These are phyloP conservation scores for Simalia tracyae DNA, from an alignment of 2,797 vertebrate species.

Conservation along the genomic window DNA sequence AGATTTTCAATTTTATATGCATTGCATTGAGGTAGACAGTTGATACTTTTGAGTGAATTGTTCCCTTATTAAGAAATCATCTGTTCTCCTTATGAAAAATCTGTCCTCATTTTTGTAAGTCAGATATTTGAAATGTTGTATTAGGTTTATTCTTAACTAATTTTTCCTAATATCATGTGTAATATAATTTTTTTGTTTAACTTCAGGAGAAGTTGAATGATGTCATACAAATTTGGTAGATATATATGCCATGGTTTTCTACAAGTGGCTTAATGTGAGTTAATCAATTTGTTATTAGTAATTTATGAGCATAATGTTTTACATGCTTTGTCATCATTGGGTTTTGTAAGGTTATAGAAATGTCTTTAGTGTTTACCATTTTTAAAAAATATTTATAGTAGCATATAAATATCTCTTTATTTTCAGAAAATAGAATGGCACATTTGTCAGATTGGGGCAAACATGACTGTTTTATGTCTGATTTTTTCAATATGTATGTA, in stretches of 20 bases:
- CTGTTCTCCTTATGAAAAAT: not conserved
- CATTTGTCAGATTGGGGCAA: not conserved
- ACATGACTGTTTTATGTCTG: not conserved
- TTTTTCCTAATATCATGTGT: not conserved
- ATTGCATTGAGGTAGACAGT: not conserved
- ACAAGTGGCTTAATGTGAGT: conserved; percentile 27
- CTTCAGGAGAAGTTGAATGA: conserved; percentile 51
- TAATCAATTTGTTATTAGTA: conserved; percentile 1
- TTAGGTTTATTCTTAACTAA: not conserved
- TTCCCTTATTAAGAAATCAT: not conserved
- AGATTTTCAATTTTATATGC: not conserved
- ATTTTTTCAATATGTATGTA: not conserved
- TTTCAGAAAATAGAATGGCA: not conserved
- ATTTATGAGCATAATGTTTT: not conserved
- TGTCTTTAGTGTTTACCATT: conserved; percentile 31
- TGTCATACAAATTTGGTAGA: conserved; percentile 52
- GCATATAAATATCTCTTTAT: not conserved
- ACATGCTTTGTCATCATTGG: conserved; percentile 20
- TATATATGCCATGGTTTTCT: conserved; percentile 43
- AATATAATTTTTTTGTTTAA: conserved; percentile 12
- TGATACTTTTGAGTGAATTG: not conserved
- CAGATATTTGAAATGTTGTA: not conserved
- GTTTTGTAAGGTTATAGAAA: conserved; percentile 25
- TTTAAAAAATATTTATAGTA: not conserved
- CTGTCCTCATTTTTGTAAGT: not conserved